A percentile compares a stretch with the other conserved stretches of the same genome.
phyloP scores from a whole-genome alignment of 2,888 invertebrate genomes.

The Sturmia bella region DNA sequence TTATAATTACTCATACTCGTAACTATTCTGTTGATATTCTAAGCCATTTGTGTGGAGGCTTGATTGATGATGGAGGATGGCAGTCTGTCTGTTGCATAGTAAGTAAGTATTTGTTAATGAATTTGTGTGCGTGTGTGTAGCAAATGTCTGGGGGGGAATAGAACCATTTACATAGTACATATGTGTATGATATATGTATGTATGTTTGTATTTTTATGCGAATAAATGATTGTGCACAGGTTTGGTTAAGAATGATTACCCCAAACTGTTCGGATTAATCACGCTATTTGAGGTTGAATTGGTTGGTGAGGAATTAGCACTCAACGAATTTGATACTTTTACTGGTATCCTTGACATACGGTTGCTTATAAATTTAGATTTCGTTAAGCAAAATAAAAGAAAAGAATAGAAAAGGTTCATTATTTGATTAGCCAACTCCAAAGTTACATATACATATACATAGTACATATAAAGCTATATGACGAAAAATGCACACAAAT shows the following conservation, averaged over 20 bases:
- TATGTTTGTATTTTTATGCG: neutral
- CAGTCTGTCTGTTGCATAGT: too few relatives aligned
- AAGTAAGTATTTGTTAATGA: too few relatives aligned
- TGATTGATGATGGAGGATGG: too few relatives aligned
- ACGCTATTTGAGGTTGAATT: constrained; percentile 78
- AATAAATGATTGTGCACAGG: constrained; percentile 29
- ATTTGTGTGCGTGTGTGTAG: neutral
- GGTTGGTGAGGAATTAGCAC: constrained; percentile 78
- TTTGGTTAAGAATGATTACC: constrained; percentile 75
- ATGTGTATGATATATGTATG: constrained; percentile 1
- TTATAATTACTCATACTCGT: constrained; percentile 45
- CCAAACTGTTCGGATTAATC: constrained; percentile 79
- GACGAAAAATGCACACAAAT: neutral
- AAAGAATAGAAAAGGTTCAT: constrained; percentile 21
- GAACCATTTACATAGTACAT: neutral
- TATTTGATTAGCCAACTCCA: neutral
- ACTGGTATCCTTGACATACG: constrained; percentile 82
- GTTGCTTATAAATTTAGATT: constrained; percentile 69
- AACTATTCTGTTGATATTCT: constrained; percentile 15
- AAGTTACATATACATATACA: neutral
- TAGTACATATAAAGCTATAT: too few relatives aligned
- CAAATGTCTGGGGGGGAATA: neutral
- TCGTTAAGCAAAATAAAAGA: constrained; percentile 54
- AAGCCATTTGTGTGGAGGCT: constrained; percentile 6
- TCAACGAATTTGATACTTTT: constrained; percentile 77